Evolutionary conservation across 1,140 invertebrate species (phyloP).

Genomic region (Drosophila nebulosa): DNA sequence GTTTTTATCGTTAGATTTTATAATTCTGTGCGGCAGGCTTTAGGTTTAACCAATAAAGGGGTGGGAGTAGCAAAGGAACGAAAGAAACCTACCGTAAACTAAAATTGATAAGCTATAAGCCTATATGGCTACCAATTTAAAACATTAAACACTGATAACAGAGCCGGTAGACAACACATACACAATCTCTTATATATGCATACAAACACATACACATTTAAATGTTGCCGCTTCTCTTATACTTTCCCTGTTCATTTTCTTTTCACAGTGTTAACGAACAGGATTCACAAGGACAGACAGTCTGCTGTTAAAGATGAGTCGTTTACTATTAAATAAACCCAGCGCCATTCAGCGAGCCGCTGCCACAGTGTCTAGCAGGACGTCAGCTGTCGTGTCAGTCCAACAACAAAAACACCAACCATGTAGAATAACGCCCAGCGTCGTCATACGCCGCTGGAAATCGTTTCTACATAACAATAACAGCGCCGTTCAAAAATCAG

Average conservation of each 20-base stretch:
- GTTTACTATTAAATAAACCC: conserved; percentile 31
- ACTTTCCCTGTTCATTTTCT: neutral
- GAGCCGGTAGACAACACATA: neutral
- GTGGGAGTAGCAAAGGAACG: neutral
- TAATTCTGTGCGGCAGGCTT: neutral
- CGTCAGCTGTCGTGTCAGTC: conserved; percentile 15
- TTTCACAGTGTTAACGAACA: neutral
- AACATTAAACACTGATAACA: neutral
- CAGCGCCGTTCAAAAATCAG: conserved; percentile 33
- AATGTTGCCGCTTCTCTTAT: neutral
- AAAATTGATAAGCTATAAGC: neutral
- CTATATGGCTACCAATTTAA: neutral
- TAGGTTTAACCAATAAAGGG: neutral
- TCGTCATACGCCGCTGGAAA: conserved; percentile 63
- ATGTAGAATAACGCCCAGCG: conserved; percentile 33
- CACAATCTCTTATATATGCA: neutral
- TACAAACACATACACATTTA: neutral
- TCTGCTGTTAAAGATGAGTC: conserved; percentile 29
- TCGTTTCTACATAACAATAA: conserved; percentile 63
- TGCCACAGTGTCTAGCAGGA: conserved; percentile 34
- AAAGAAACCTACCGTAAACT: neutral
- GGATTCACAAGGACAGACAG: neutral
- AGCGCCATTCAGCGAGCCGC: conserved; percentile 26
- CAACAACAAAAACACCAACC: conserved; percentile 43
- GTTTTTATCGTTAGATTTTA: neutral